Evolutionary conservation across 2,113 vertebrate genomes (phyloP), one percentile per base, ranked within the genome.

Genomic region (Chaetops frenatus): DNA sequence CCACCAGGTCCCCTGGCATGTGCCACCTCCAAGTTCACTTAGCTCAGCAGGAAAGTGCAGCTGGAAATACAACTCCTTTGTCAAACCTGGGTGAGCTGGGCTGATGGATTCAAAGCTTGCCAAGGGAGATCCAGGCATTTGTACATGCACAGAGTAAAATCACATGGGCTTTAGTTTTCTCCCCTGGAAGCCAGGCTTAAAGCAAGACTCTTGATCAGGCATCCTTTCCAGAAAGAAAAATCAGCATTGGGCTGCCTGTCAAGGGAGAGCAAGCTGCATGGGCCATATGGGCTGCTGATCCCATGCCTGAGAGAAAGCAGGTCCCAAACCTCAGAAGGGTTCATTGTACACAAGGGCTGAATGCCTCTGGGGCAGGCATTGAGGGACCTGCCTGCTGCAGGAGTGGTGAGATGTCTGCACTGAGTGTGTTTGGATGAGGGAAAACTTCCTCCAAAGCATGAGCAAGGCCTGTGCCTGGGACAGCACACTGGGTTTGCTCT

Each of bases 361-460:
- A 56, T n/a, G 15, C 33, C 40, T 33, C 24, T 2, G 3, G 11
- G 40, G 13, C 0, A 9, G 56, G n/a, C 0, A 3, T 2, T 0
- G 25, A 47, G 3, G 50, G n/a, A 51, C 22, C 48, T 69, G 53
- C 21, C 29, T 44, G 44, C 40, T 61, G 77, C 5, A 5, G 21
- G 54, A 29, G 6, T 7, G 22, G 9, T 22, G 50, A 89, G 50
- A 25, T 48, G 50, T 36, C 40, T 47, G 64, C 1, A 1, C 9
- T 31, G 44, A 40, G 44, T 6, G 42, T 54, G 11, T 1, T 78
- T 40, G 28, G 60, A 25, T 1, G 8, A 84, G 27, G 54, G 54
- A 84, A 74, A 61, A 36, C 42, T 35, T 5, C 0, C 47, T 69
- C 14, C 1, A 2, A 74, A 58, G 18, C 4, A 2, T 69, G 81